phyloP scores from a whole-genome alignment of 2,113 vertebrate genomes.

The Myrmophylax atrothorax region DNA sequence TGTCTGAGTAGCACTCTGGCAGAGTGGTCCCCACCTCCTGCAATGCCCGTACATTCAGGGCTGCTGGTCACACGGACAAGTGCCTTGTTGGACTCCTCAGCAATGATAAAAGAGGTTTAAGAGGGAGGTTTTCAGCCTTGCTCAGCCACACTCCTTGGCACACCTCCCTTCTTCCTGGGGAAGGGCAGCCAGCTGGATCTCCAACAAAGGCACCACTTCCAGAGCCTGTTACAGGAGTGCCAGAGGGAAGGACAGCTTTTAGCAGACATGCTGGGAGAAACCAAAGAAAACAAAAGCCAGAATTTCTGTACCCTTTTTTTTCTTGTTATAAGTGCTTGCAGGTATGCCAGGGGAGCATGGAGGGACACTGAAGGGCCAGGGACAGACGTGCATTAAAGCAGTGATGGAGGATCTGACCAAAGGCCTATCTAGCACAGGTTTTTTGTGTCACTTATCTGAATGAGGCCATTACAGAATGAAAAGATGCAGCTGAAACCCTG shows the following conservation, averaged over 20 bases:
- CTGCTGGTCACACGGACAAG: neutral
- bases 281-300: neutral
- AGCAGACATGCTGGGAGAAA: neutral
- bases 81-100: neutral
- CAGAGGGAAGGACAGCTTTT: neutral
- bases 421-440: neutral
- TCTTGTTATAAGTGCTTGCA: neutral
- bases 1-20: neutral
- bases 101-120: neutral
- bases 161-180: neutral
- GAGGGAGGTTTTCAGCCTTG: neutral
- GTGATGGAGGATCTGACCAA: neutral
- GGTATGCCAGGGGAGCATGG: neutral
- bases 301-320: neutral
- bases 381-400: neutral
- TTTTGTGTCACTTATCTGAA: neutral
- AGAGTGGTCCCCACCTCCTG: neutral
- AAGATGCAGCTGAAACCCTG: neutral
- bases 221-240: neutral
- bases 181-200: constrained; percentile 26
- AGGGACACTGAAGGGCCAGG: neutral
- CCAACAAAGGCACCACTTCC: constrained; percentile 1
- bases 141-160: neutral
- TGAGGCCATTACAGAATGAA: neutral
- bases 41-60: neutral